A percentile compares a stretch with the other conserved stretches of the same genome.
Evolutionary conservation across 2,113 vertebrate species (phyloP).

Genomic region (Amia ocellicauda): DNA sequence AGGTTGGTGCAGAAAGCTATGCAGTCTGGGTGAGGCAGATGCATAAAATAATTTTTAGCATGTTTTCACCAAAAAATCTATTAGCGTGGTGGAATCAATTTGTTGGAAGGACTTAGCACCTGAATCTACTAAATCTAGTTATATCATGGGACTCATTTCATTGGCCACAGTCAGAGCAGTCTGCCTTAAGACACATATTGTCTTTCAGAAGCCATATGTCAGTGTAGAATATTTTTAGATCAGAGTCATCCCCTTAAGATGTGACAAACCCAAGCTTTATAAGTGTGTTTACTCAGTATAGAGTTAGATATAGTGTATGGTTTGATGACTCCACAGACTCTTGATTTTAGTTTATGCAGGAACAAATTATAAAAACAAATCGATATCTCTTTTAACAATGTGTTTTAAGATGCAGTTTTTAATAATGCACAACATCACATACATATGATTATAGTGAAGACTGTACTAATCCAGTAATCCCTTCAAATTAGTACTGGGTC

Average conservation of each 20-base stretch:
- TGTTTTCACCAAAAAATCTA: constrained; percentile 9
- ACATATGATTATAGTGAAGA: too few relatives aligned
- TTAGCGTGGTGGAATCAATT: constrained; percentile 29
- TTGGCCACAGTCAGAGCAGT: constrained; percentile 31
- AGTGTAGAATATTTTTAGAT: constrained; percentile 57
- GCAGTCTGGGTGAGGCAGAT: not conserved
- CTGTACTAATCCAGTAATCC: not conserved
- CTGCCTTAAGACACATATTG: constrained; percentile 46
- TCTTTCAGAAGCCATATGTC: constrained; percentile 48
- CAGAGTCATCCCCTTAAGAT: constrained; percentile 45
- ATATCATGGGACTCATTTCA: constrained; percentile 39
- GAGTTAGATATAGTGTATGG: too few relatives aligned
- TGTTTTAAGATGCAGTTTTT: too few relatives aligned
- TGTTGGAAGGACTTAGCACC: constrained; percentile 27
- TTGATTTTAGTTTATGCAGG: too few relatives aligned
- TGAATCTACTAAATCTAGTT: constrained; percentile 21
- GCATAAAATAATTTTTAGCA: constrained; percentile 8
- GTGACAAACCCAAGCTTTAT: constrained; percentile 45
- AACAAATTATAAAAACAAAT: too few relatives aligned
- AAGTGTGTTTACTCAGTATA: constrained; percentile 31
- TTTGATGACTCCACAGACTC: too few relatives aligned
- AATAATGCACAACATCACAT: too few relatives aligned
- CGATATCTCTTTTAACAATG: too few relatives aligned
- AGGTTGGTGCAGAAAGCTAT: not conserved
- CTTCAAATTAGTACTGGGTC: too few relatives aligned